phyloP scores from a whole-genome alignment of 2,888 invertebrate genomes.

The Dasypogon diadema region DNA sequence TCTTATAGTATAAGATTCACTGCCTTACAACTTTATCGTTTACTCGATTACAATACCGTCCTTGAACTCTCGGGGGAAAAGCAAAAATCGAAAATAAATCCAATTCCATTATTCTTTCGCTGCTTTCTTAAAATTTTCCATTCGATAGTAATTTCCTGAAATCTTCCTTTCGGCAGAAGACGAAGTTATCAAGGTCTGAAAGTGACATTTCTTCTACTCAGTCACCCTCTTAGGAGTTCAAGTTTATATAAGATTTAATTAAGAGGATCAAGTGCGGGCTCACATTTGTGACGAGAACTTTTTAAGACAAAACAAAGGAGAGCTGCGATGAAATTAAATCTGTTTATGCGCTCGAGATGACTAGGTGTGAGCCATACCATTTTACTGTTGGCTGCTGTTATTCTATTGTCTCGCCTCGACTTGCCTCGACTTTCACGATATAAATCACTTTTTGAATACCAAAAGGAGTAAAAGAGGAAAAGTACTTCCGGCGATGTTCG shows the following conservation, averaged over 20 bases:
- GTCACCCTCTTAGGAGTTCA: constrained; percentile 5
- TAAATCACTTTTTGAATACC: constrained; percentile 14
- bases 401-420: constrained; percentile 10
- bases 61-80: no score
- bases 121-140: not conserved
- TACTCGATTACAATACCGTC: no score
- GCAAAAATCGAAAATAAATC: no score
- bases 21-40: no score
- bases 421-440: not conserved
- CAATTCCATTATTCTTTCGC: not conserved
- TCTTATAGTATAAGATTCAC: no score
- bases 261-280: constrained; percentile 15
- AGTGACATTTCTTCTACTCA: constrained; percentile 13
- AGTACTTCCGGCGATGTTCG: not conserved
- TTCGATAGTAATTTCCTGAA: no score
- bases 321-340: constrained; percentile 17
- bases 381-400: not conserved
- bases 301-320: constrained; percentile 13
- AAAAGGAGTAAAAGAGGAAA: constrained; percentile 9
- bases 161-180: not conserved
- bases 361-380: constrained; percentile 10
- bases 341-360: constrained; percentile 14
- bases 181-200: constrained; percentile 8
- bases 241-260: constrained; percentile 27
- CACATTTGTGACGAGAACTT: constrained; percentile 13